These are phyloP conservation scores for Cichladusa arquata DNA, from an alignment of 2,113 vertebrate species.

Conservation along the genomic window DNA sequence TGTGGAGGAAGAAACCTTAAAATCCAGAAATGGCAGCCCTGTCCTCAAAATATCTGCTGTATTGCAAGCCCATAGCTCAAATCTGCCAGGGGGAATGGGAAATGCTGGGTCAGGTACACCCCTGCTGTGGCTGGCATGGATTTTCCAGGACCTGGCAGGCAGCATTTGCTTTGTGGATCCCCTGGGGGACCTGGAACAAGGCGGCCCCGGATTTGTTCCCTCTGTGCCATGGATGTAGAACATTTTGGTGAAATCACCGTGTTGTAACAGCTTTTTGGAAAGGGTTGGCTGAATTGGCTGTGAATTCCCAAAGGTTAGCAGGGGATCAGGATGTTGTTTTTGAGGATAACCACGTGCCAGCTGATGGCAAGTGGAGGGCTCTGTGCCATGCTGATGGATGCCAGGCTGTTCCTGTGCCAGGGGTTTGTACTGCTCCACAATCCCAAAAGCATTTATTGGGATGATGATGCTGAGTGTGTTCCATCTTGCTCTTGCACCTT, in stretches of 20 bases:
- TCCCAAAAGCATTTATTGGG: rapidly evolving
- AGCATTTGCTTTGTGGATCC: neutral
- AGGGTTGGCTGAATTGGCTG: neutral
- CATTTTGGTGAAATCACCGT: neutral
- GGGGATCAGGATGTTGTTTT: neutral
- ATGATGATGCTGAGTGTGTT: rapidly evolving
- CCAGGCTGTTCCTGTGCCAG: neutral
- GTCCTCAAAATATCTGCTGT: neutral
- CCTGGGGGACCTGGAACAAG: neutral
- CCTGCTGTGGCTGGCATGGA: neutral
- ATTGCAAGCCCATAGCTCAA: rapidly evolving
- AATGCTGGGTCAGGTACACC: neutral
- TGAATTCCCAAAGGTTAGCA: neutral
- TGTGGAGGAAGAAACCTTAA: neutral
- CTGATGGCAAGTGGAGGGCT: neutral
- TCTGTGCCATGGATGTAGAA: rapidly evolving
- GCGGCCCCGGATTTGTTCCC: neutral
- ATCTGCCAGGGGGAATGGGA: neutral
- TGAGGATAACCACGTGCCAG: neutral
- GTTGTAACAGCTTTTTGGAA: neutral
- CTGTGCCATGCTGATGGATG: neutral
- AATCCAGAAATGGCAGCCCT: neutral
- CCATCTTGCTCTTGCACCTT: neutral
- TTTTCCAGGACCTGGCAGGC: neutral
- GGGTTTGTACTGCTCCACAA: neutral